phyloP scores from a whole-genome alignment of 2,797 vertebrate species.

The Pelobates cultripes region DNA sequence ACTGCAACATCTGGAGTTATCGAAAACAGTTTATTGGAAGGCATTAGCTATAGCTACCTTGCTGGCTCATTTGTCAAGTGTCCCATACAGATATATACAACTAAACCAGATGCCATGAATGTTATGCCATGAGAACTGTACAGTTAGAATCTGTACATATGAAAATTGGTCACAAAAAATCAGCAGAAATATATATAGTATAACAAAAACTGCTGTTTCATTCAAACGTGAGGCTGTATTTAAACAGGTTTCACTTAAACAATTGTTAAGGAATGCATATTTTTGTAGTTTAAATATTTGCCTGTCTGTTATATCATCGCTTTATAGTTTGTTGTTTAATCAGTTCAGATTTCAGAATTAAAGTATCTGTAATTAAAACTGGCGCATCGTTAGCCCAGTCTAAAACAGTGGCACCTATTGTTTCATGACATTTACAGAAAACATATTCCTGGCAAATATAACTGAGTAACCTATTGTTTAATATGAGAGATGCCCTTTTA shows the following conservation, averaged over 20 bases:
- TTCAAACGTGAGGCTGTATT: no score
- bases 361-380: not conserved
- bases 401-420: conserved; percentile 7
- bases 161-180: no score
- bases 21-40: conserved; percentile 35
- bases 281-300: not conserved
- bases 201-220: no score
- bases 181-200: no score
- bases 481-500: not conserved
- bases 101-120: not conserved
- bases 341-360: not conserved
- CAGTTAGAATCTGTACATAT: no score
- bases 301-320: not conserved
- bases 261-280: no score
- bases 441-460: conserved; percentile 2
- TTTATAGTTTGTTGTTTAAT: not conserved
- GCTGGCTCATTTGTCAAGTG: not conserved
- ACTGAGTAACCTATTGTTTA: conserved; percentile 8
- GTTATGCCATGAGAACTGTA: no score
- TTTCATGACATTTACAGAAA: not conserved
- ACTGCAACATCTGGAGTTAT: no score
- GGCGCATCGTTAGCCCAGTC: not conserved
- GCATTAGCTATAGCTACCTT: conserved; percentile 53
- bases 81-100: not conserved
- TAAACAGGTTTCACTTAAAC: no score